Evolutionary conservation across 2,113 vertebrate genomes (phyloP).

Genomic region (Embiotoca jacksoni): DNA sequence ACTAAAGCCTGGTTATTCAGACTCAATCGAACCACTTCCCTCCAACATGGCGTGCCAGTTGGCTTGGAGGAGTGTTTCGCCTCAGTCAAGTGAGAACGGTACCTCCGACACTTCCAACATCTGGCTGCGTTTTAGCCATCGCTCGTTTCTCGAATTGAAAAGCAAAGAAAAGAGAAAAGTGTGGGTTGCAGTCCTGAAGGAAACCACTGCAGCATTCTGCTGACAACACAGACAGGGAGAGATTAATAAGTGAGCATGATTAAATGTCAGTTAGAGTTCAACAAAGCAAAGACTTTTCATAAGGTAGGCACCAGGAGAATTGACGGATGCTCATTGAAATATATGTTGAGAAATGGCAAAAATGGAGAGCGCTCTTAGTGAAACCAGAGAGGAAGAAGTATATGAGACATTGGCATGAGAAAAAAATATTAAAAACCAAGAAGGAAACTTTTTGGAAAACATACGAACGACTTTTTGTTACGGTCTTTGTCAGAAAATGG

Average conservation of each 20-base stretch:
- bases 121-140: constrained; percentile 71
- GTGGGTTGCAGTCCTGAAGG: constrained; percentile 32
- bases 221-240: constrained; percentile 53
- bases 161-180: constrained; percentile 24
- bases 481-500: not conserved
- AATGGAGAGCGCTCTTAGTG: not conserved
- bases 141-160: constrained; percentile 44
- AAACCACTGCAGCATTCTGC: constrained; percentile 55
- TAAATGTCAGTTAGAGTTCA: constrained; percentile 57
- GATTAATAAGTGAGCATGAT: constrained; percentile 56
- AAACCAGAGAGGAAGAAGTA: not conserved
- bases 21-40: constrained; percentile 53
- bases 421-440: constrained; percentile 10
- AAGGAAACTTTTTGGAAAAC: not conserved
- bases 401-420: not conserved
- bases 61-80: constrained; percentile 35
- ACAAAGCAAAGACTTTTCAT: constrained; percentile 37
- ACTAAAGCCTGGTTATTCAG: constrained; percentile 43
- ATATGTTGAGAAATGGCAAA: not conserved
- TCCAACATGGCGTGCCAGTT: constrained; percentile 45
- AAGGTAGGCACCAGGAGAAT: not conserved
- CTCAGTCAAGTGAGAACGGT: constrained; percentile 52
- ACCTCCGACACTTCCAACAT: constrained; percentile 73
- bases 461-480: constrained; percentile 3
- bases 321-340: constrained; percentile 5